phyloP scores from a whole-genome alignment of 53 echinoderm and acorn worm genomes.

The Henricia sp. region DNA sequence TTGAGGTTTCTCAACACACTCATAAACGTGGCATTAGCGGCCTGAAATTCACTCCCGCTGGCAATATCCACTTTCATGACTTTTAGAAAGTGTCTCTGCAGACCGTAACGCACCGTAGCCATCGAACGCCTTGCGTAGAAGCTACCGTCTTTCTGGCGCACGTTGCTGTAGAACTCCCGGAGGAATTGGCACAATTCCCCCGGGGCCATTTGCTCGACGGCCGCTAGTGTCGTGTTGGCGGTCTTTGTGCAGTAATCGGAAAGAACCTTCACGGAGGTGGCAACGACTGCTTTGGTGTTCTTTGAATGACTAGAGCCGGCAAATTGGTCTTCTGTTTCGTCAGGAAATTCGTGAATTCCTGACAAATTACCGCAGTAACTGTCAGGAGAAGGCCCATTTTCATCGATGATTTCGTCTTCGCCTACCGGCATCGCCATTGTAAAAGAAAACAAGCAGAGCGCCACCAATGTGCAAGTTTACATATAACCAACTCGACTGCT shows the following conservation, averaged over 20 bases:
- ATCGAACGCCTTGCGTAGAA: slow-evolving; percentile 48
- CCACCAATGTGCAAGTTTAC: no score
- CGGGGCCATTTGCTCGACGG: slow-evolving; percentile 39
- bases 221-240: slow-evolving; percentile 11
- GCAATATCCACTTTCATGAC: slow-evolving; percentile 28
- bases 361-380: no score
- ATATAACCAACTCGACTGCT: no score
- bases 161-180: slow-evolving; percentile 34
- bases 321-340: slow-evolving; percentile 21
- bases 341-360: neutral
- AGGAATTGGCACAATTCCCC: slow-evolving; percentile 33
- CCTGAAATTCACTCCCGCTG: neutral
- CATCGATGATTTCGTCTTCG: no score
- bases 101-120: slow-evolving; percentile 50
- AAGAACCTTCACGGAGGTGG: slow-evolving; percentile 39
- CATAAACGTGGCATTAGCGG: slow-evolving; percentile 20
- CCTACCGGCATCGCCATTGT: no score
- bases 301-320: neutral
- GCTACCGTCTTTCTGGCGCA: slow-evolving; percentile 49
- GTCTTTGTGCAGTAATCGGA: slow-evolving; percentile 37
- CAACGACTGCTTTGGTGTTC: slow-evolving; percentile 31
- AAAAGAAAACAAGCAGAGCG: no score
- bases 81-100: slow-evolving; percentile 58
- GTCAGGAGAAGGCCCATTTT: no score
- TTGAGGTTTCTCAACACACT: slow-evolving; percentile 25